Percentiles rank a stretch among this genome's conserved stretches.
These are phyloP conservation scores for Setophaga petechia DNA, from an alignment of 2,113 vertebrate species.

Conservation along the genomic window DNA sequence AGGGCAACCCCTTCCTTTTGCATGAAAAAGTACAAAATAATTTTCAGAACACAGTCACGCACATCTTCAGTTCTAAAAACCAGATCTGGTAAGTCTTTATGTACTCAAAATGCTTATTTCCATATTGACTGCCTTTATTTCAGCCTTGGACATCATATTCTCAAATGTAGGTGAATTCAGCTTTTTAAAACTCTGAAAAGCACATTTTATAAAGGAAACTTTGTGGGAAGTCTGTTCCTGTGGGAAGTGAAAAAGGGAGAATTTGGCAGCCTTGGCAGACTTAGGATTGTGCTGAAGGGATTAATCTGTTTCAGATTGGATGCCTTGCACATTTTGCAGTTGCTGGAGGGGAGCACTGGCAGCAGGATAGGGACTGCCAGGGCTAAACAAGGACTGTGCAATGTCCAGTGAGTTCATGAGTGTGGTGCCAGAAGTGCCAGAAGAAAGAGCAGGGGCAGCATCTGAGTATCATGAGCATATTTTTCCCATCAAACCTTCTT, in stretches of 20 bases:
- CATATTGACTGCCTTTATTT: neutral
- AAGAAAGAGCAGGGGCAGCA: neutral
- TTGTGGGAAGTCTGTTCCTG: conserved; percentile 16
- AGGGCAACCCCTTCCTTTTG: neutral
- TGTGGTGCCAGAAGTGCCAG: neutral
- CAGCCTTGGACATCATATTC: neutral
- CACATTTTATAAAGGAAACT: neutral
- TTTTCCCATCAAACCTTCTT: neutral
- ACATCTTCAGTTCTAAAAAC: neutral
- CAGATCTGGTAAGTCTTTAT: neutral
- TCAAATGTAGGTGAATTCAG: neutral
- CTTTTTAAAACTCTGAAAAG: neutral
- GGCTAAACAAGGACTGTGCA: neutral
- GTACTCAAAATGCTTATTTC: neutral
- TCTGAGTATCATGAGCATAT: neutral
- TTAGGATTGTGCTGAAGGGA: neutral
- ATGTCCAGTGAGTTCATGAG: fast-evolving
- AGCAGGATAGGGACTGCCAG: neutral
- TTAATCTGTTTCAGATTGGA: neutral
- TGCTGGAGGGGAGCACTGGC: neutral
- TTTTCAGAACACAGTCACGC: neutral
- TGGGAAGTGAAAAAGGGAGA: neutral
- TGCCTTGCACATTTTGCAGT: neutral
- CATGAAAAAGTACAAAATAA: neutral
- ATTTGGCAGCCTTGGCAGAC: neutral